These are phyloP conservation scores for Rhincodon typus DNA, from an alignment of 2,797 vertebrate species.

Conservation along the genomic window DNA sequence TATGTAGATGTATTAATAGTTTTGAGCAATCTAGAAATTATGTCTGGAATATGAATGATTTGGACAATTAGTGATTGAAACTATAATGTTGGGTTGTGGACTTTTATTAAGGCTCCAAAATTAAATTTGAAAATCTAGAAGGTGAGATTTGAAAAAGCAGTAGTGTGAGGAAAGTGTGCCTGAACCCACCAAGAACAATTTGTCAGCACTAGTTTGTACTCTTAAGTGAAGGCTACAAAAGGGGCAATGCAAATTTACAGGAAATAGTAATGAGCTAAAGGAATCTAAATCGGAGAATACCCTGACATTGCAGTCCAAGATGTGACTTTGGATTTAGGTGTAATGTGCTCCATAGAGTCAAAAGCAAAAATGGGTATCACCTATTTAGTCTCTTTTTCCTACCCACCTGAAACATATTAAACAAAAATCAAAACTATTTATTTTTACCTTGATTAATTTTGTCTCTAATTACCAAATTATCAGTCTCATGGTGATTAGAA, in stretches of 20 bases:
- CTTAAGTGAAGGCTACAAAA: neutral
- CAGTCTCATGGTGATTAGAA: neutral
- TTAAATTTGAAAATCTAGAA: neutral
- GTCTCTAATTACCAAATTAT: neutral
- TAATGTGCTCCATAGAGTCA: neutral
- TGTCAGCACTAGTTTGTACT: neutral
- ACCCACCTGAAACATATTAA: slow-evolving; percentile 2
- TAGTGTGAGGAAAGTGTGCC: neutral
- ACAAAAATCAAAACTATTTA: neutral
- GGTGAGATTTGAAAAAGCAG: neutral
- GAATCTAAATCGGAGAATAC: neutral
- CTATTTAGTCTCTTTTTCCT: neutral
- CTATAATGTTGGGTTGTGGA: neutral
- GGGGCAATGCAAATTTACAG: neutral
- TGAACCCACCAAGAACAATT: no score
- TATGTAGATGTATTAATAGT: neutral
- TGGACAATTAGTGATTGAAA: neutral
- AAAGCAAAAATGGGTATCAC: neutral
- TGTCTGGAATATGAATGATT: neutral
- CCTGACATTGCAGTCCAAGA: neutral
- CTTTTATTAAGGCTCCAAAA: neutral
- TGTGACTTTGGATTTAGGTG: neutral
- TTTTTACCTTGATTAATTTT: no score
- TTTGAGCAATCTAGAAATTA: neutral
- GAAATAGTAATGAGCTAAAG: neutral